Evolutionary conservation across 2,888 invertebrate genomes (phyloP), one percentile per base, ranked within the genome.

Genomic region (Drosophila melanocephala): DNA sequence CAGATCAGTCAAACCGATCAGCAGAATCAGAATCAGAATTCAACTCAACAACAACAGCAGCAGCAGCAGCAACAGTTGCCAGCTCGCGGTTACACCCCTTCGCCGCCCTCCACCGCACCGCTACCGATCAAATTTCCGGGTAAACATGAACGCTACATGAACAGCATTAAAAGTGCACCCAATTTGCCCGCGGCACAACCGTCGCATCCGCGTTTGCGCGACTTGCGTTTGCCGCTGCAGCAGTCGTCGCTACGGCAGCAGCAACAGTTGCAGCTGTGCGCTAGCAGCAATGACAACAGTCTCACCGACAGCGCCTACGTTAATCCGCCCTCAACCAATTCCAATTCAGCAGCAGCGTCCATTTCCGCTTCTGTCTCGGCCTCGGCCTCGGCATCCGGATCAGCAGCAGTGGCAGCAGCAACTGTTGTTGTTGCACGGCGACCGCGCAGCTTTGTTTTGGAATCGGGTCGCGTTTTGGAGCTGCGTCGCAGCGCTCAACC

Each of bases 101-200:
- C 97, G 51, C 97, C 97, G 57, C 97, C 97, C 67, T 97, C 97
- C 71, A 97, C 97, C 28, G 97, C 97, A 2, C 97, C 97, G 30
- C 94, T 97, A 83, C 97, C 97, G 3, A 95, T 96, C 74, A 97
- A 97, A 93, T 97, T 97, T 93, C 96, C 96, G 81, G 94, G 91
- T 32, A 96, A 96, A 85, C 94, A 94, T 72, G 96, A 96, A 75
- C 90, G 90, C 66, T 95, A 95, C 76, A 96, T 96, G 96, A 96
- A 96, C 92, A 97, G 97, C 91, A 97, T 97, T 72, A 95, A 96
- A 87, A 97, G 97, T 93, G 96, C 97, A 7, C 97, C 97, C 0
- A 97, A 97, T 92, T 93, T 97, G 89, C 96, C 97, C 30, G 94
- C 95, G 14, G 94, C 95, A 44, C 94, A 95, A 72, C 95, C 95